A percentile compares a stretch with the other conserved stretches of the same genome.
These are phyloP conservation scores for Protosalanx chinensis DNA, from an alignment of 2,797 vertebrate genomes.

Conservation along the genomic window DNA sequence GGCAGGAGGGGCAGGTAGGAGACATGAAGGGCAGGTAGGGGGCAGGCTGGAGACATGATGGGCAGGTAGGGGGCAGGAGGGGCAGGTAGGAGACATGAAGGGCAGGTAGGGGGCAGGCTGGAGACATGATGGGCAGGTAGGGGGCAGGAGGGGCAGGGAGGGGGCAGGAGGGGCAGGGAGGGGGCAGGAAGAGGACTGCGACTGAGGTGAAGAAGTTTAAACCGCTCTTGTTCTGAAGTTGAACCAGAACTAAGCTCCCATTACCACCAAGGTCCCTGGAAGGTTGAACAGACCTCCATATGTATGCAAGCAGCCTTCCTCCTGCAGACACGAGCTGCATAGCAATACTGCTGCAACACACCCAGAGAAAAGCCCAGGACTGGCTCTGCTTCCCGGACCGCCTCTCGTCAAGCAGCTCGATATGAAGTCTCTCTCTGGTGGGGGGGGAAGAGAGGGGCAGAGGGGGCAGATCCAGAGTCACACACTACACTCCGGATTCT, in stretches of 20 bases:
- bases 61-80: no score
- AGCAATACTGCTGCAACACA: constrained; percentile 6
- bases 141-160: not conserved
- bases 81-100: not conserved
- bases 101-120: not conserved
- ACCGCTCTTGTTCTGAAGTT: constrained; percentile 15
- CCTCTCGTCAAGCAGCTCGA: constrained; percentile 29
- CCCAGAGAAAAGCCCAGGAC: constrained; percentile 11
- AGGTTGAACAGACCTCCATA: constrained; percentile 23
- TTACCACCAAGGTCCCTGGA: constrained; percentile 23
- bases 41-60: no score
- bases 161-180: not conserved
- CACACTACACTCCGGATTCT: not conserved
- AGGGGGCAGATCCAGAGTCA: not conserved
- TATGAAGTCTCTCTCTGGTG: not conserved
- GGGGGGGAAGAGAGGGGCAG: not conserved
- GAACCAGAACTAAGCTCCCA: constrained; percentile 5
- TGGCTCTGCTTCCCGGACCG: not conserved
- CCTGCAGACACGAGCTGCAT: constrained; percentile 41
- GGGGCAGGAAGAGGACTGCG: not conserved
- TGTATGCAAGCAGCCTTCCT: constrained; percentile 25
- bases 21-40: no score
- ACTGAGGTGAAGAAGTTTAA: constrained; percentile 6
- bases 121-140: not conserved
- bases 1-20: no score